Conservation (phyloP, 2,113 vertebrate genomes). For the Corvus hawaiiensis region DNA sequence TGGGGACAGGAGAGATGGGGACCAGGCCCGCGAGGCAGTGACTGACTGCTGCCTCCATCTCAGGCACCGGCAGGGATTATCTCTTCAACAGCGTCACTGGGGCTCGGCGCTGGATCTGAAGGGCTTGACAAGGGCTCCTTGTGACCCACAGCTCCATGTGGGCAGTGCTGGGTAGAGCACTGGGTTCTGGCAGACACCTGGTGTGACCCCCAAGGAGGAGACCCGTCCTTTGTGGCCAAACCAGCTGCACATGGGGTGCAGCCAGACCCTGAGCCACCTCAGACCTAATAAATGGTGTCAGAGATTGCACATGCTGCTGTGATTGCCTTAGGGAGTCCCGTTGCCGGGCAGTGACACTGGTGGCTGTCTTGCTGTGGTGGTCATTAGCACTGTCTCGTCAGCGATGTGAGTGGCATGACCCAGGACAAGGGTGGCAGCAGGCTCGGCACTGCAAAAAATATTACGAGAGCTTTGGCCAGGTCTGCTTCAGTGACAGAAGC, state of each 20-base stretch:
- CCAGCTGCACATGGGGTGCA: not conserved
- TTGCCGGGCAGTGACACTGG: fast-evolving
- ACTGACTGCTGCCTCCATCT: not conserved
- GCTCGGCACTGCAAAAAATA: fast-evolving
- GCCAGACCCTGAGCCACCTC: not conserved
- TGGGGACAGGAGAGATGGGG: not conserved
- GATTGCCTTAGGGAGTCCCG: fast-evolving
- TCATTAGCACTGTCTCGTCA: not conserved
- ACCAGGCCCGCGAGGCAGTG: fast-evolving
- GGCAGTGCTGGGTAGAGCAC: not conserved
- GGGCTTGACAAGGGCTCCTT: not conserved
- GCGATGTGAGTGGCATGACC: too few species aligned
- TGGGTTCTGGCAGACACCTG: fast-evolving
- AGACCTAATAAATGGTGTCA: not conserved
- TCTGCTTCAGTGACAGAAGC: not conserved
- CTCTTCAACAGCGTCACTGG: constrained; percentile 39
- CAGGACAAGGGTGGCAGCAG: not conserved
- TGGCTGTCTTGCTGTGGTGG: not conserved
- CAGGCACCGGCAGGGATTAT: constrained; percentile 52
- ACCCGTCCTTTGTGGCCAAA: not conserved
- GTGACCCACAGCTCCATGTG: not conserved
- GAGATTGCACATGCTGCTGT: not conserved
- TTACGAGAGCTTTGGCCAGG: not conserved
- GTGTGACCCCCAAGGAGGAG: fast-evolving
- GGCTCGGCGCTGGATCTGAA: constrained; percentile 55